A percentile compares a stretch with the other conserved stretches of the same genome.
Conservation (phyloP, 2,797 vertebrate genomes). For the Cygnus olor region DNA sequence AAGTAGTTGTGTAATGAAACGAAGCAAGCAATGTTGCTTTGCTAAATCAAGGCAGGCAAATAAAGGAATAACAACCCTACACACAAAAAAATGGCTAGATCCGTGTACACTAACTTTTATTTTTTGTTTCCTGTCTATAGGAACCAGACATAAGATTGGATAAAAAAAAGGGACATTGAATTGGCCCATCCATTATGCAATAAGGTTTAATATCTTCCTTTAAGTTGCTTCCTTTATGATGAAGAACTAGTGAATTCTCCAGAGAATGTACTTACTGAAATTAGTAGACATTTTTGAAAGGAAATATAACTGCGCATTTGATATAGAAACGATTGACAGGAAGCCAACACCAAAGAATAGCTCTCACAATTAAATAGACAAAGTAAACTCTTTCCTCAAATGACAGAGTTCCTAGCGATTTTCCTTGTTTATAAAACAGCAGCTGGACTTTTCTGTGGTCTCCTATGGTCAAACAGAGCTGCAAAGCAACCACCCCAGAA, state of each 20-base stretch:
- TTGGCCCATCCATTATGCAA: no score
- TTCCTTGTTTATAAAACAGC: neutral
- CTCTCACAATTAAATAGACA: neutral
- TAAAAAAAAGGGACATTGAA: neutral
- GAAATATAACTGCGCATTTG: neutral
- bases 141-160: neutral
- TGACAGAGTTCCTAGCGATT: neutral
- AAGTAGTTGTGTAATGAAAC: neutral
- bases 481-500: neutral
- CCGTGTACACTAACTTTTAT: neutral
- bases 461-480: neutral
- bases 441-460: neutral
- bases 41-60: neutral
- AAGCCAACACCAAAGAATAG: neutral
- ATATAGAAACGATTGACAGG: neutral
- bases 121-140: neutral
- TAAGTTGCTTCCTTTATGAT: neutral
- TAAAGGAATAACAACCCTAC: neutral
- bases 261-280: neutral
- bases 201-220: neutral
- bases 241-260: neutral
- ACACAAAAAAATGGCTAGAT: neutral
- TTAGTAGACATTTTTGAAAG: neutral
- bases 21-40: neutral
- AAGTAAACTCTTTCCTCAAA: neutral